Evolutionary conservation across 2,797 vertebrate species (phyloP).

Genomic region (Danio choprae): DNA sequence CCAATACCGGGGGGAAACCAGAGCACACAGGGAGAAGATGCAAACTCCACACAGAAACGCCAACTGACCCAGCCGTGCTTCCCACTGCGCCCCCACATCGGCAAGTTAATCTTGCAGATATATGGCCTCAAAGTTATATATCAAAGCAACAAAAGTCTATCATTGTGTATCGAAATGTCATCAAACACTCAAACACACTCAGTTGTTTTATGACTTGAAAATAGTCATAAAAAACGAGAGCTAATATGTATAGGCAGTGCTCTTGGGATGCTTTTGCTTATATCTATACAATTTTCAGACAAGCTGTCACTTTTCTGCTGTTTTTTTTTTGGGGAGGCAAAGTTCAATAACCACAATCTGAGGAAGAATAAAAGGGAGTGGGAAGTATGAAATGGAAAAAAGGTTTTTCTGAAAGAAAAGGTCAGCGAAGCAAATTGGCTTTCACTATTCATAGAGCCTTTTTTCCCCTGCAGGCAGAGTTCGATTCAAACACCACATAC

Average conservation of each 20-base stretch:
- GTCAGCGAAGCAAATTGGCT: conserved; percentile 56
- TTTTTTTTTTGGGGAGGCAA: conserved; percentile 61
- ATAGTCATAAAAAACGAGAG: not conserved
- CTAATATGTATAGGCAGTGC: not conserved
- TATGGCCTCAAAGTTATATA: not conserved
- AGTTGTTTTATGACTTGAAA: not conserved
- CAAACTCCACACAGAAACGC: no score
- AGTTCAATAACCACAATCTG: conserved; percentile 62
- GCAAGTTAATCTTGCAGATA: not conserved
- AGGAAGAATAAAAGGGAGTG: conserved; percentile 64
- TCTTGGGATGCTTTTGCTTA: not conserved
- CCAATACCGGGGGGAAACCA: no score
- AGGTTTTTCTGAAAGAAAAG: conserved; percentile 59
- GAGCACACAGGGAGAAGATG: no score
- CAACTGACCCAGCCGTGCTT: no score
- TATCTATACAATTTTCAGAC: conserved; percentile 8
- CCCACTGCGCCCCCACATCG: no score
- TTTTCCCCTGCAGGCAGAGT: conserved; percentile 11
- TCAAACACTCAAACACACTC: not conserved
- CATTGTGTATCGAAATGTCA: not conserved
- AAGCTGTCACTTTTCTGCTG: conserved; percentile 30
- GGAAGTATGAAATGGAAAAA: conserved; percentile 65
- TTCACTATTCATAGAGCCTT: conserved; percentile 37
- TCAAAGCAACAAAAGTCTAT: not conserved
- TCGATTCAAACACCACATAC: conserved; percentile 28